Conservation (phyloP, 2,113 vertebrate species). For the Hydropotes inermis region DNA sequence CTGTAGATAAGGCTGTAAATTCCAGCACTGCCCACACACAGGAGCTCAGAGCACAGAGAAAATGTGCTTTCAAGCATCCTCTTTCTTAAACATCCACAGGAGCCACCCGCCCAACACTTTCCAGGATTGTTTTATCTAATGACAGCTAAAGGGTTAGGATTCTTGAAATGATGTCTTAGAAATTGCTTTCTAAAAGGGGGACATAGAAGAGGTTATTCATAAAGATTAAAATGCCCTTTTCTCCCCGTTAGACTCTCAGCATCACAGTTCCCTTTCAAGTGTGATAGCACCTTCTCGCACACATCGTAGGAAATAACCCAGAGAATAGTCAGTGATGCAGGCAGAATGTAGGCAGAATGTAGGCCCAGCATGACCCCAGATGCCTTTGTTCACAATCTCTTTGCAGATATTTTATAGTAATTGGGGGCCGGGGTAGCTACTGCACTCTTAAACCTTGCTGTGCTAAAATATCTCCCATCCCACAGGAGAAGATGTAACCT, state of each 20-base stretch:
- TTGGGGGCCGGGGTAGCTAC: background rate
- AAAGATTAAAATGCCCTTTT: background rate
- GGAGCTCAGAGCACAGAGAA: background rate
- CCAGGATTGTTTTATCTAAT: background rate
- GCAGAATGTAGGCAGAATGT: background rate
- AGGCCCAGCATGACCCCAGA: background rate
- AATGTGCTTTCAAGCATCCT: background rate
- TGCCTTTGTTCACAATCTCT: background rate
- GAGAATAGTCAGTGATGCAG: background rate
- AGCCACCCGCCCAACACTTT: background rate
- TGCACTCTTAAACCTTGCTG: background rate
- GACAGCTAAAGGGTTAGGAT: background rate
- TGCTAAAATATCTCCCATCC: background rate
- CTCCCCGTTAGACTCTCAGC: background rate
- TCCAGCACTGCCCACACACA: background rate
- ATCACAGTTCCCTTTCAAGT: background rate
- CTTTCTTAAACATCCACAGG: background rate
- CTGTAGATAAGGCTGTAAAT: background rate
- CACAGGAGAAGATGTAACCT: background rate
- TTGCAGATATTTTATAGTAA: background rate
- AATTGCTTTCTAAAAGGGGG: background rate
- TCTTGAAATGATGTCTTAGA: background rate
- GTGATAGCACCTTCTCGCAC: background rate
- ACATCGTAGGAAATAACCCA: background rate
- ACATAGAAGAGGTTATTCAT: background rate